A percentile compares a stretch with the other conserved stretches of the same genome.
Evolutionary conservation across 1,140 invertebrate genomes (phyloP).

Genomic region (Dendrolimus kikuchii): DNA sequence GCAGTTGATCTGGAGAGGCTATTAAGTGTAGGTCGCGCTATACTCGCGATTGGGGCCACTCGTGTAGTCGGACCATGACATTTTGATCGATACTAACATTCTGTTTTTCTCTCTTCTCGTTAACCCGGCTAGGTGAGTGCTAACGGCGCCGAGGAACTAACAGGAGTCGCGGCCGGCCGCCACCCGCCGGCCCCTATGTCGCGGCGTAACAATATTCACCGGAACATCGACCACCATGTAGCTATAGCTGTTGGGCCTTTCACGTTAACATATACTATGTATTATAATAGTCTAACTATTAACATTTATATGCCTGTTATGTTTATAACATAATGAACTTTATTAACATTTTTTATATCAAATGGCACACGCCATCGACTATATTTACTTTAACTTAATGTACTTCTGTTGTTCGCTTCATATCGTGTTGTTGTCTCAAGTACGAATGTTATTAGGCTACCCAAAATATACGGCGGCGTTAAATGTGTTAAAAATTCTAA

Average conservation of each 20-base stretch:
- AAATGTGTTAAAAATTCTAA: constrained; percentile 31
- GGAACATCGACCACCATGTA: constrained; percentile 68
- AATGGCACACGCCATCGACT: constrained; percentile 71
- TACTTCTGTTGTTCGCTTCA: constrained; percentile 63
- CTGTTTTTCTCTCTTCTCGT: constrained; percentile 73
- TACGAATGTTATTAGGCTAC: constrained; percentile 62
- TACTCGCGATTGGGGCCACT: constrained; percentile 55
- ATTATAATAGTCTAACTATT: constrained; percentile 72
- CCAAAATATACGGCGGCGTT: constrained; percentile 42
- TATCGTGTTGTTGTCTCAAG: constrained; percentile 56
- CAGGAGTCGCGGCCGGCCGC: constrained; percentile 47
- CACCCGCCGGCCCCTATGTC: constrained; percentile 37
- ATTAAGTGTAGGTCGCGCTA: constrained; percentile 23
- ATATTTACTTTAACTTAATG: constrained; percentile 64
- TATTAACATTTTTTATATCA: constrained; percentile 59
- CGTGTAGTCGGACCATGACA: constrained; percentile 65
- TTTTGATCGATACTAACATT: constrained; percentile 73
- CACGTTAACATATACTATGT: constrained; percentile 70
- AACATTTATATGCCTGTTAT: constrained; percentile 72
- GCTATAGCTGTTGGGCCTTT: constrained; percentile 69
- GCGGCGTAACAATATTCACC: constrained; percentile 63
- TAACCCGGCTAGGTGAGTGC: constrained; percentile 79
- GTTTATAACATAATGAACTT: constrained; percentile 71
- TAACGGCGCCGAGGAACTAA: constrained; percentile 72
- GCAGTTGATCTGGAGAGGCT: constrained; percentile 12